Evolutionary conservation across 1,140 invertebrate species (phyloP).

Genomic region (Phthorimaea operculella): DNA sequence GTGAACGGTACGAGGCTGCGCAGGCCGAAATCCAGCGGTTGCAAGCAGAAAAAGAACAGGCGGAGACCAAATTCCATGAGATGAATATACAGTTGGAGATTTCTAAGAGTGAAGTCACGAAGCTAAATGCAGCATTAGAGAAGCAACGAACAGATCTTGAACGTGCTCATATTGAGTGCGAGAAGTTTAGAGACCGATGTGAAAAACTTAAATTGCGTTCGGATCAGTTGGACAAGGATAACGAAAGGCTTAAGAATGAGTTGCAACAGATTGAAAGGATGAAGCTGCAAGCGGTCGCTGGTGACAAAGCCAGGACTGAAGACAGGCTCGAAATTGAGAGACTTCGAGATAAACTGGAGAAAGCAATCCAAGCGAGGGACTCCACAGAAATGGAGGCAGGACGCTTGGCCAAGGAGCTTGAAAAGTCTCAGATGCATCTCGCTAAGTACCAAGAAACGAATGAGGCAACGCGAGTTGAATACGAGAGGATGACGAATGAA

Average conservation of each 20-base stretch:
- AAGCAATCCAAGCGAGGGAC: slow-evolving; percentile 80
- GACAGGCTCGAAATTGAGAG: slow-evolving; percentile 81
- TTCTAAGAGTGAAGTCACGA: slow-evolving; percentile 80
- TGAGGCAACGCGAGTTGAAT: slow-evolving; percentile 82
- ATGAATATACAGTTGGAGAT: slow-evolving; percentile 82
- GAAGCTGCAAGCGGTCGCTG: slow-evolving; percentile 70
- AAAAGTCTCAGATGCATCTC: slow-evolving; percentile 84
- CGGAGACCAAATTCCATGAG: slow-evolving; percentile 84
- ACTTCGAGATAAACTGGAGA: slow-evolving; percentile 86
- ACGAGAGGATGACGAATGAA: slow-evolving; percentile 84
- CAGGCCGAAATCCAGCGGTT: slow-evolving; percentile 80
- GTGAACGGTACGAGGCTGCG: slow-evolving; percentile 78
- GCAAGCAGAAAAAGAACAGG: slow-evolving; percentile 72
- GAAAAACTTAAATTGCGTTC: slow-evolving; percentile 81
- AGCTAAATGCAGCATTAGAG: slow-evolving; percentile 77
- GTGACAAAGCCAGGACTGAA: slow-evolving; percentile 72
- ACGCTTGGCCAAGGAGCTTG: slow-evolving; percentile 85
- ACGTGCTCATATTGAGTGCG: slow-evolving; percentile 83
- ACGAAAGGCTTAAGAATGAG: slow-evolving; percentile 77
- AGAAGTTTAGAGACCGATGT: slow-evolving; percentile 85
- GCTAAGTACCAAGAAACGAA: slow-evolving; percentile 83
- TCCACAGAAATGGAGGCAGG: slow-evolving; percentile 87
- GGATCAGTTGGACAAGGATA: slow-evolving; percentile 78
- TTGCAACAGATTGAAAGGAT: slow-evolving; percentile 76
- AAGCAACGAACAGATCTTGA: slow-evolving; percentile 83